Conservation (phyloP, 1,140 invertebrate species). For the Globodera ellingtonae region DNA sequence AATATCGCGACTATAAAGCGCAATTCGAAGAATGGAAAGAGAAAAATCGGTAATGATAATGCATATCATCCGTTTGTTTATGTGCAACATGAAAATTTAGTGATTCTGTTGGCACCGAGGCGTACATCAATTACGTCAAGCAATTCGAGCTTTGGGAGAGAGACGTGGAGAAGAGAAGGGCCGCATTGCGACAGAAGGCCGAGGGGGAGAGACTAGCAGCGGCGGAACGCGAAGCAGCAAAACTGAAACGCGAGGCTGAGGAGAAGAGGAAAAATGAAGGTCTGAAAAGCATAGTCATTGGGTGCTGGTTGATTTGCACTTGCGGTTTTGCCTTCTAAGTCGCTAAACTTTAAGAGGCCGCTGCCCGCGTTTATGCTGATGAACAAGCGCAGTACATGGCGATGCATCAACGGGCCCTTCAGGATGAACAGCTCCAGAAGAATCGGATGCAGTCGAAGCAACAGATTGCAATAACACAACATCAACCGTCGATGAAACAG, state of each 20-base stretch:
- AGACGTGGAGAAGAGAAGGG: slow-evolving; percentile 55
- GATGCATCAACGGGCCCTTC: slow-evolving; percentile 44
- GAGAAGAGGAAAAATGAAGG: slow-evolving; percentile 13
- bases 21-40: slow-evolving; percentile 61
- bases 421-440: slow-evolving; percentile 43
- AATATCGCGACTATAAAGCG: slow-evolving; percentile 55
- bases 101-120: slow-evolving; percentile 51
- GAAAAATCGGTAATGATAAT: slow-evolving; percentile 45
- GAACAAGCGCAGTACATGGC: slow-evolving; percentile 46
- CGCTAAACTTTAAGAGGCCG: slow-evolving; percentile 36
- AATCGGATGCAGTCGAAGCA: slow-evolving; percentile 13
- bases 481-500: background rate
- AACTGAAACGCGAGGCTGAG: slow-evolving; percentile 19
- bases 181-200: slow-evolving; percentile 44
- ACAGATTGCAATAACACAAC: background rate
- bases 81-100: slow-evolving; percentile 31
- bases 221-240: slow-evolving; percentile 25
- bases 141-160: slow-evolving; percentile 57
- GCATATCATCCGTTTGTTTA: slow-evolving; percentile 20
- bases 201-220: slow-evolving; percentile 35
- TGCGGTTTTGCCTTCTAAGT: background rate
- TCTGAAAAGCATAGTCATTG: background rate
- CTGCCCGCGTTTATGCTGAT: slow-evolving; percentile 45
- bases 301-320: too few species aligned
- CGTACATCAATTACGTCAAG: slow-evolving; percentile 55